phyloP scores from a whole-genome alignment of 2,888 invertebrate species.

The Deilephila elpenor region DNA sequence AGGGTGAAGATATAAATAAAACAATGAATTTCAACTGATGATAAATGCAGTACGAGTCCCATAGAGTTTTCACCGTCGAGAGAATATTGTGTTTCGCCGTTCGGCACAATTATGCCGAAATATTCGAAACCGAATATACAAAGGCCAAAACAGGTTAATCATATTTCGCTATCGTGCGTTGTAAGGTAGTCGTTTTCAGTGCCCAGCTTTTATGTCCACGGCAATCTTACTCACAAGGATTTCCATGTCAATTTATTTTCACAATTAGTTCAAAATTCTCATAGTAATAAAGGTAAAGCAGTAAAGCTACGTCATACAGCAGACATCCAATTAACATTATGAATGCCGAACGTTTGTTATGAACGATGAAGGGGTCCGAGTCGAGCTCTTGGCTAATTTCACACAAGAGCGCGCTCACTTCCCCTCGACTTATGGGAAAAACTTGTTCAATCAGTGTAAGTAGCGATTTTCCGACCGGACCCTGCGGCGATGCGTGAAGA shows the following conservation, averaged over 20 bases:
- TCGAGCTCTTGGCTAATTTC: constrained; percentile 69
- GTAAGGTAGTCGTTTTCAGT: too few species aligned
- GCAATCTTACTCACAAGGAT: too few species aligned
- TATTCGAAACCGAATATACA: too few species aligned
- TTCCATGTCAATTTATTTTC: background rate
- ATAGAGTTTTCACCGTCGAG: too few species aligned
- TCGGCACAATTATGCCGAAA: too few species aligned
- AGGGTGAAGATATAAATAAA: too few species aligned
- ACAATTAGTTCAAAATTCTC: background rate
- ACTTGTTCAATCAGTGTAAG: constrained; percentile 81
- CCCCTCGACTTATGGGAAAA: constrained; percentile 72
- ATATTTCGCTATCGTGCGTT: too few species aligned
- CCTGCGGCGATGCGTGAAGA: constrained; percentile 37
- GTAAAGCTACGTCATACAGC: constrained; percentile 4
- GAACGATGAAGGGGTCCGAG: constrained; percentile 48
- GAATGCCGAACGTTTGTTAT: constrained; percentile 31
- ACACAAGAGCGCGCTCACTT: constrained; percentile 66
- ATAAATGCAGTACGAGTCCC: too few species aligned
- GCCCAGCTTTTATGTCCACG: too few species aligned
- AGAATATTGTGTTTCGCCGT: too few species aligned
- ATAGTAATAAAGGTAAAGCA: background rate
- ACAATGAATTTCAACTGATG: too few species aligned
- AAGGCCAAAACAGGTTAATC: too few species aligned
- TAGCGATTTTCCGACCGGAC: constrained; percentile 68
- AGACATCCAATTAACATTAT: constrained; percentile 28